A percentile compares a stretch with the other conserved stretches of the same genome.
These are phyloP conservation scores for Brotula barbata DNA, from an alignment of 2,797 vertebrate genomes.

Conservation along the genomic window DNA sequence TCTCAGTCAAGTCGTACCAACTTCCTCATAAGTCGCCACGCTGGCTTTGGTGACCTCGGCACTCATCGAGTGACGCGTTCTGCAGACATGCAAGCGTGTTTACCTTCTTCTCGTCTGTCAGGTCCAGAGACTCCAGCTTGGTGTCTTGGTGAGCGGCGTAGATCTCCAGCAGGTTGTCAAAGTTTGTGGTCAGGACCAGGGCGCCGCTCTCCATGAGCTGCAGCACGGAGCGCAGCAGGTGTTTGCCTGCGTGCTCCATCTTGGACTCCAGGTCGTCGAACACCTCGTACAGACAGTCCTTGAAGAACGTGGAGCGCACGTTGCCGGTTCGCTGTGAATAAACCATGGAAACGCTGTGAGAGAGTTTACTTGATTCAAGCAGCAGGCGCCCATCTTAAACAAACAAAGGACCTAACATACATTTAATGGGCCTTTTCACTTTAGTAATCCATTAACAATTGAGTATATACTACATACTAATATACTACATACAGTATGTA, in stretches of 20 bases:
- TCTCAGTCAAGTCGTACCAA: not conserved
- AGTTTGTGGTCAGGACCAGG: constrained; percentile 94
- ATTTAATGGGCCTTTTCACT: too few species aligned
- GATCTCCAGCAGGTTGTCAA: constrained; percentile 94
- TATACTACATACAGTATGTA: too few species aligned
- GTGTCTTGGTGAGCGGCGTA: constrained; percentile 92
- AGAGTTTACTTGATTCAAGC: too few species aligned
- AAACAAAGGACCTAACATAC: not conserved
- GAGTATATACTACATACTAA: too few species aligned
- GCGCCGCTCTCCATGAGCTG: constrained; percentile 94
- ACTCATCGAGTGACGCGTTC: not conserved
- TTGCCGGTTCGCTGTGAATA: constrained; percentile 88
- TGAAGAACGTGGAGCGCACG: constrained; percentile 94
- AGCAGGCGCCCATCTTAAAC: not conserved
- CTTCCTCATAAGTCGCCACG: not conserved
- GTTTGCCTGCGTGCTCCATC: constrained; percentile 95
- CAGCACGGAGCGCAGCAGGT: constrained; percentile 90
- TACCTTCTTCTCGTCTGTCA: constrained; percentile 97
- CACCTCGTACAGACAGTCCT: constrained; percentile 96
- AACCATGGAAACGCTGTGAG: not conserved
- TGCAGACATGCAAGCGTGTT: constrained; percentile 15
- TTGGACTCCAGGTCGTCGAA: constrained; percentile 95
- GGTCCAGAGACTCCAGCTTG: constrained; percentile 92
- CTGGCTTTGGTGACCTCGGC: not conserved
- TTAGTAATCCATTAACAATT: too few species aligned